Percentiles rank a stretch among this genome's conserved stretches.
These are phyloP conservation scores for Micromys minutus DNA, from an alignment of 2,113 vertebrate genomes.

Conservation along the genomic window DNA sequence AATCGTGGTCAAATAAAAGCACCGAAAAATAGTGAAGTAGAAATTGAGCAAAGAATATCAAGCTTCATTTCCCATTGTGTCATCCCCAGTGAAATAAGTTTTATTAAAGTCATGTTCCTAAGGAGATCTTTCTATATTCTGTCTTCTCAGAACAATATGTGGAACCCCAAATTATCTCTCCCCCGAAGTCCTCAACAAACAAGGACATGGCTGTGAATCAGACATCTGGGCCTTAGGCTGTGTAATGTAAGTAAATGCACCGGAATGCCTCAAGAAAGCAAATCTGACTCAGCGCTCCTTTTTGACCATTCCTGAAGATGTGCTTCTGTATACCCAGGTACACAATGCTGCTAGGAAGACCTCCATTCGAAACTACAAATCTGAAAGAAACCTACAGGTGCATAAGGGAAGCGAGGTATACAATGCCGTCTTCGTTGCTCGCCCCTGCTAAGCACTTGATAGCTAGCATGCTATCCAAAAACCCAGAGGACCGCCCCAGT, in stretches of 20 bases:
- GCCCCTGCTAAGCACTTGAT: constrained; percentile 95
- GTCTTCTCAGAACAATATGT: constrained; percentile 94
- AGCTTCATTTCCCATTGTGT: constrained; percentile 4
- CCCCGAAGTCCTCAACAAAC: constrained; percentile 99
- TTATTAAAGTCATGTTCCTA: not conserved
- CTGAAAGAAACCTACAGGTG: constrained; percentile 98
- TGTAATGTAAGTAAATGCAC: constrained; percentile 93
- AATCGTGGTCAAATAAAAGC: not conserved
- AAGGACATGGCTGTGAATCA: constrained; percentile 98
- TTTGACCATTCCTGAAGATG: not conserved
- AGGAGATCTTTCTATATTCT: constrained; percentile 43
- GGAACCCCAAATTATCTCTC: constrained; percentile 99
- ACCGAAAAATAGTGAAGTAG: constrained; percentile 5
- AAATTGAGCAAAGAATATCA: not conserved
- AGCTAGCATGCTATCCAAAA: constrained; percentile 94
- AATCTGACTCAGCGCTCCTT: not conserved
- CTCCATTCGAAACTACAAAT: constrained; percentile 98
- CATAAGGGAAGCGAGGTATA: constrained; percentile 96
- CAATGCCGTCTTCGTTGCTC: constrained; percentile 93
- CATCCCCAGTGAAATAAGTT: not conserved
- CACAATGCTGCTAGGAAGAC: constrained; percentile 96
- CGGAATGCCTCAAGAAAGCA: not conserved
- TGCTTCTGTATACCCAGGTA: constrained; percentile 87
- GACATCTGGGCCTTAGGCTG: constrained; percentile 99
- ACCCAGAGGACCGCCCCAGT: constrained; percentile 93